Evolutionary conservation across 2,113 vertebrate genomes (phyloP), one percentile per base, ranked within the genome.

Genomic region (Ceratotherium simum): DNA sequence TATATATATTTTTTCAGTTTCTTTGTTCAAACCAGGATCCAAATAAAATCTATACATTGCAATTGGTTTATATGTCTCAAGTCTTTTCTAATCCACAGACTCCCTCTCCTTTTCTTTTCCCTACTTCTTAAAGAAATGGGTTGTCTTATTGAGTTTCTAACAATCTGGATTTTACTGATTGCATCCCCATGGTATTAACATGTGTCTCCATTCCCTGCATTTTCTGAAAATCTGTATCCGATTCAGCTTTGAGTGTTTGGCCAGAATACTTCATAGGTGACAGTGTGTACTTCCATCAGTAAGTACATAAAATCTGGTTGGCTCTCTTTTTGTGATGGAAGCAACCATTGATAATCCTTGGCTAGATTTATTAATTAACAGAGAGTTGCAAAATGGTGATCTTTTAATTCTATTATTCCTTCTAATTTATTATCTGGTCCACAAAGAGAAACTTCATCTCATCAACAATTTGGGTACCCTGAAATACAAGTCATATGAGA

Each of bases 1-100:
- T 39, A 67, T 54, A 16, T 12, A 51, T 23, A 16, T 87, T n/a
- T 64, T 21, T 48, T 48, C 48, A 48, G 13, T 39, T 78, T 51
- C 29, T 93, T 78, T 95, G 39, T 72, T 79, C 42, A 89, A 95
- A 88, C 84, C 29, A 84, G 48, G 48, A 56, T 64, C n/a, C 46
- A 95, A 80, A 60, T 33, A 48, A 90, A 58, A 90, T 5, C 33
- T 58, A 46, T 23, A 65, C 21, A 48, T 20, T 92, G 51, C 33
- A 75, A 29, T 20, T 48, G 51, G 42, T n/a, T 90, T 65, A 21
- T 76, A 31, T 51, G n/a, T 42, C 46, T 92, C 54, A 86, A 60
- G 75, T 86, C 18, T 95, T 48, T 69, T 89, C 27, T 6, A 13
- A 39, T 23, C 27, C 39, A 65, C 17, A 33, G 48, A 39, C 56